phyloP scores from a whole-genome alignment of 1,140 invertebrate species.

The Ceratina australensis region DNA sequence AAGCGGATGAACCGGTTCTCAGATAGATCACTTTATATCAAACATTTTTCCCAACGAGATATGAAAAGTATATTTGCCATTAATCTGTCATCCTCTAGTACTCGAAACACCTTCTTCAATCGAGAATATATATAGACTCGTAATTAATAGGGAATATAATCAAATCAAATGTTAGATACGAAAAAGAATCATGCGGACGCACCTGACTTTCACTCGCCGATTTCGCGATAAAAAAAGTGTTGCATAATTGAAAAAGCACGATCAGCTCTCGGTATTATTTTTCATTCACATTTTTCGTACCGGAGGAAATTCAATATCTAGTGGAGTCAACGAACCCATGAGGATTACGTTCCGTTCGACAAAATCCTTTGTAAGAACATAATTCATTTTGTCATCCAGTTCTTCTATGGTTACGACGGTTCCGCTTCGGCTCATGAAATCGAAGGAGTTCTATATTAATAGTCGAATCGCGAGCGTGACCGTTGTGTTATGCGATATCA shows the following conservation, averaged over 20 bases:
- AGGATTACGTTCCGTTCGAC: slow-evolving; percentile 38
- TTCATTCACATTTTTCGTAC: background rate
- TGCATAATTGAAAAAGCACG: background rate
- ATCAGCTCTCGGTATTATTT: background rate
- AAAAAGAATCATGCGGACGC: background rate
- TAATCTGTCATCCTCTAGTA: too few relatives aligned
- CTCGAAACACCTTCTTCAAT: too few relatives aligned
- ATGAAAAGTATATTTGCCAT: too few relatives aligned
- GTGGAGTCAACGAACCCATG: slow-evolving; percentile 9
- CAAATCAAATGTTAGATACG: background rate
- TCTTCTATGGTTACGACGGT: background rate
- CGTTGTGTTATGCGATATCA: background rate
- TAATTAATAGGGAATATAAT: background rate
- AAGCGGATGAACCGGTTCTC: slow-evolving; percentile 47
- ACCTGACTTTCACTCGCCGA: background rate
- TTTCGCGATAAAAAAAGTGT: background rate
- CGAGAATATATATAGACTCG: too few relatives aligned
- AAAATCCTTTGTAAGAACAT: slow-evolving; percentile 11
- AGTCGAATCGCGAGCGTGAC: too few relatives aligned
- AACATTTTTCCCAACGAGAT: background rate
- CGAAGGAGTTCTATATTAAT: background rate
- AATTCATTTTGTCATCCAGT: background rate
- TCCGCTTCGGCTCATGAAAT: background rate
- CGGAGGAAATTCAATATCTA: background rate
- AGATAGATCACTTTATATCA: slow-evolving; percentile 1